Conservation (phyloP, 2,888 invertebrate species). For the Sminthurides aquaticus region DNA sequence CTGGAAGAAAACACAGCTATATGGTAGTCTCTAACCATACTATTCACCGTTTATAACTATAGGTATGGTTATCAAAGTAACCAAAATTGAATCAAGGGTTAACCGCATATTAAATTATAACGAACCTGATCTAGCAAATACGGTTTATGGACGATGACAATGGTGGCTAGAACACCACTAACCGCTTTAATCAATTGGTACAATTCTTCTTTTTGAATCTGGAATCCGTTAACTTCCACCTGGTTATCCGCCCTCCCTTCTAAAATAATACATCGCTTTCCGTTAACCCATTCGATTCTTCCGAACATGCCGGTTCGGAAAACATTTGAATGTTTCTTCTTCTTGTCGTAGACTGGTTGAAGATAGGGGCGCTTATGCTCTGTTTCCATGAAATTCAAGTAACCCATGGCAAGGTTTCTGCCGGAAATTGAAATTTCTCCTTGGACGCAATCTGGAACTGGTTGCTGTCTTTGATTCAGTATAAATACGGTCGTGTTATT, state of each 20-base stretch:
- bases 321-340: conserved; percentile 15
- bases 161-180: conserved; percentile 60
- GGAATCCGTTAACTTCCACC: conserved; percentile 74
- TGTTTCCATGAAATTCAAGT: conserved; percentile 34
- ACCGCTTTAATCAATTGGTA: conserved; percentile 58
- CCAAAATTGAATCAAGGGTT: no score
- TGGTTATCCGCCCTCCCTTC: conserved; percentile 49
- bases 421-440: conserved; percentile 43
- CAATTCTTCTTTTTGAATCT: conserved; percentile 77
- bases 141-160: conserved; percentile 70
- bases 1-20: conserved; percentile 8
- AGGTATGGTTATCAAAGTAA: no score
- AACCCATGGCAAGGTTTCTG: conserved; percentile 37
- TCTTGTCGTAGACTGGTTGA: conserved; percentile 13
- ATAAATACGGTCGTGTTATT: conserved; percentile 75
- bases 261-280: conserved; percentile 19
- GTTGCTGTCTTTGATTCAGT: conserved; percentile 60
- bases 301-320: conserved; percentile 39
- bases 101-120: no score
- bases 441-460: conserved; percentile 63
- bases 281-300: conserved; percentile 27
- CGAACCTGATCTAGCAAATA: conserved; percentile 56
- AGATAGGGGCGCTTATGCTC: conserved; percentile 5
- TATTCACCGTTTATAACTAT: no score
- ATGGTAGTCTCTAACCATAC: no score